phyloP scores from a whole-genome alignment of 2,888 invertebrate genomes.

The Cheilosia variabilis region DNA sequence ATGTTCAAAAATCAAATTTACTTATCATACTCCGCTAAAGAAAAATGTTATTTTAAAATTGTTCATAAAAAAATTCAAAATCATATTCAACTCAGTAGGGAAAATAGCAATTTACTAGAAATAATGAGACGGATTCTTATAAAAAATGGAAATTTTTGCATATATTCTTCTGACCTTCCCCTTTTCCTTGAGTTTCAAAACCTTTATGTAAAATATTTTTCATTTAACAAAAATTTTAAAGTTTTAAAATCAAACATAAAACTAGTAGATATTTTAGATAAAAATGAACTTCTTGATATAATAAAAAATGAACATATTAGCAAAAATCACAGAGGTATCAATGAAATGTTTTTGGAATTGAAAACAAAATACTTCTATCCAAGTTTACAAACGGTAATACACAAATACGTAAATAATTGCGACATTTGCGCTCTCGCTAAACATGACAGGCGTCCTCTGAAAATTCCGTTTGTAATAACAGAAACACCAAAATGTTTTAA shows the following conservation, averaged over 20 bases:
- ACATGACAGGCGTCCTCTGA: slow-evolving; percentile 26
- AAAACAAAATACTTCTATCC: slow-evolving; percentile 37
- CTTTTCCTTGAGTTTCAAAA: slow-evolving; percentile 34
- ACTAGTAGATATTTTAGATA: slow-evolving; percentile 16
- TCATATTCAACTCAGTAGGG: background rate
- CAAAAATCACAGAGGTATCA: slow-evolving; percentile 23
- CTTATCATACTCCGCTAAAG: background rate
- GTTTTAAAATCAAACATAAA: slow-evolving; percentile 13
- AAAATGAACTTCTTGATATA: slow-evolving; percentile 16
- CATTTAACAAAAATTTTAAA: slow-evolving; percentile 21
- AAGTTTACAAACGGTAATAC: slow-evolving; percentile 33
- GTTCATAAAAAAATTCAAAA: slow-evolving; percentile 23
- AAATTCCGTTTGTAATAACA: slow-evolving; percentile 3
- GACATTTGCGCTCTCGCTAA: slow-evolving; percentile 35
- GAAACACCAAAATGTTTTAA: slow-evolving; percentile 11
- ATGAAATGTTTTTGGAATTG: slow-evolving; percentile 8
- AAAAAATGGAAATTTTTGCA: background rate
- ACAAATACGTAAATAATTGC: slow-evolving; percentile 59
- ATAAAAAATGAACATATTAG: slow-evolving; percentile 16
- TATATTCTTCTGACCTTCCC: slow-evolving; percentile 13
- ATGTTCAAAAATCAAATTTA: slow-evolving; percentile 31
- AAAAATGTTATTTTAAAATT: background rate
- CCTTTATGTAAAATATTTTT: slow-evolving; percentile 24
- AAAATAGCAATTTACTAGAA: slow-evolving; percentile 7
- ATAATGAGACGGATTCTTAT: slow-evolving; percentile 23